phyloP scores from a whole-genome alignment of 2,113 vertebrate species.

The Rana temporaria region DNA sequence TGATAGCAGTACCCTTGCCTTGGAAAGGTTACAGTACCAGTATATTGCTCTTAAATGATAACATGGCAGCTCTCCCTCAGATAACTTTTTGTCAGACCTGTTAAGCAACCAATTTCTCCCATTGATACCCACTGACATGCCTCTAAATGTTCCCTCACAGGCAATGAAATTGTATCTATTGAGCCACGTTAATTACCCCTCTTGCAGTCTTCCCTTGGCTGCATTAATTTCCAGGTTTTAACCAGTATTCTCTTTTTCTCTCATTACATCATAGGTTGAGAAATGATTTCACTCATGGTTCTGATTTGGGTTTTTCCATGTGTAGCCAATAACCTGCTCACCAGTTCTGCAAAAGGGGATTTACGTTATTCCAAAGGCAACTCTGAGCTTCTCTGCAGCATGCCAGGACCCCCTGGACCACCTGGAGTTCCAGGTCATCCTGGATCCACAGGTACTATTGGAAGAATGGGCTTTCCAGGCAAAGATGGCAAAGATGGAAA shows the following conservation, averaged over 20 bases:
- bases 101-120: too few relatives aligned
- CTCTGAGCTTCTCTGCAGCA: conserved; percentile 85
- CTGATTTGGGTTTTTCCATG: conserved; percentile 78
- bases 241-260: conserved; percentile 24
- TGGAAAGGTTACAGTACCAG: too few relatives aligned
- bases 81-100: too few relatives aligned
- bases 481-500: conserved; percentile 87
- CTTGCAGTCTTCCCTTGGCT: neutral
- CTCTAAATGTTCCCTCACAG: too few relatives aligned
- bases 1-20: too few relatives aligned
- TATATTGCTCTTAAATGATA: too few relatives aligned
- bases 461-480: conserved; percentile 88
- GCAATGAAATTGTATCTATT: too few relatives aligned
- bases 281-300: conserved; percentile 80
- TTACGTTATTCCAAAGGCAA: conserved; percentile 74
- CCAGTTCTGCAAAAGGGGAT: conserved; percentile 68
- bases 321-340: conserved; percentile 75
- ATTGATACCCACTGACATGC: too few relatives aligned
- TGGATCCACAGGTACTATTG: conserved; percentile 79
- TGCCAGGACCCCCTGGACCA: conserved; percentile 85
- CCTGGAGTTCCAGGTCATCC: conserved; percentile 80
- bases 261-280: conserved; percentile 65
- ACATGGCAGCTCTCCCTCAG: too few relatives aligned
- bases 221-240: too few relatives aligned
- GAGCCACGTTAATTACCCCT: too few relatives aligned